Conservation (phyloP, 2,113 vertebrate species). For the Physeter macrocephalus region DNA sequence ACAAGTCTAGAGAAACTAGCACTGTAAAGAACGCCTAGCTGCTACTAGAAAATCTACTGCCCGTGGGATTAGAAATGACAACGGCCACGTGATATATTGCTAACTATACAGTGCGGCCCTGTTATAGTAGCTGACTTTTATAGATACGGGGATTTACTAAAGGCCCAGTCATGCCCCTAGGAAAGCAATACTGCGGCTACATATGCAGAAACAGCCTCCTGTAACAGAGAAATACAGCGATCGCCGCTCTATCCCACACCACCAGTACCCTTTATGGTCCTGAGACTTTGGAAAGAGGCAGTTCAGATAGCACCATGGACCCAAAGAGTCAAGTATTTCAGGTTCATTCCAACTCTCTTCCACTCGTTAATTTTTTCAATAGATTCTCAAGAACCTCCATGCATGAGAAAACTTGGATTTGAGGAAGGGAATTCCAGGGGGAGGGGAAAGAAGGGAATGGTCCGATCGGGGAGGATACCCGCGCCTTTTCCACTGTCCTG, state of each 20-base stretch:
- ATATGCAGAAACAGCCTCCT: fast-evolving
- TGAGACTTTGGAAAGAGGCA: neutral
- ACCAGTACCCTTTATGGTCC: neutral
- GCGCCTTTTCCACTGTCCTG: fast-evolving
- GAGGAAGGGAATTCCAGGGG: neutral
- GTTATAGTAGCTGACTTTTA: neutral
- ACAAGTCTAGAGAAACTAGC: neutral
- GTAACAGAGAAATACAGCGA: too few species aligned
- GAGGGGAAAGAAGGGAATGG: neutral
- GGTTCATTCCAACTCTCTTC: neutral
- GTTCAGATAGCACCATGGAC: neutral
- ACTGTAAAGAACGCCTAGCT: neutral
- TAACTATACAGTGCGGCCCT: too few species aligned
- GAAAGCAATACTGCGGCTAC: neutral
- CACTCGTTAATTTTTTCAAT: too few species aligned
- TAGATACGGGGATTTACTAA: neutral
- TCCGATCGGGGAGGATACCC: neutral
- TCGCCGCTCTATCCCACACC: neutral
- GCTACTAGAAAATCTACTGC: neutral
- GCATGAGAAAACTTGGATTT: neutral
- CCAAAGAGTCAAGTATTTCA: neutral
- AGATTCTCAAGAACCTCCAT: neutral
- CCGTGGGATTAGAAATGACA: neutral
- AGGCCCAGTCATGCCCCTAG: neutral
- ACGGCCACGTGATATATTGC: too few species aligned